Conservation (phyloP, 2,888 invertebrate genomes). For the Malacosoma neustria region DNA sequence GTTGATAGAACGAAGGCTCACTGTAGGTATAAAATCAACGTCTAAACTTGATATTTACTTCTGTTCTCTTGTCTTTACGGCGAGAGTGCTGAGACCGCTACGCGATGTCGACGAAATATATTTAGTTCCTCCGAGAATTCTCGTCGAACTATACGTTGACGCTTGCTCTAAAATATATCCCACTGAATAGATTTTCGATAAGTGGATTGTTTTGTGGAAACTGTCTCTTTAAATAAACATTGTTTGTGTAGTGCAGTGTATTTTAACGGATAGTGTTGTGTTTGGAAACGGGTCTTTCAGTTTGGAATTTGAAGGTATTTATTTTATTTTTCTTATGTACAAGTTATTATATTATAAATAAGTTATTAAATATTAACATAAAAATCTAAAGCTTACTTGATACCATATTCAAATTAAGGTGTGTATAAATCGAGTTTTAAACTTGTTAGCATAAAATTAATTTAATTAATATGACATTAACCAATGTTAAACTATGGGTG, state of each 20-base stretch:
- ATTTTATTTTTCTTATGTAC: not conserved
- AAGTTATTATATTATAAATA: not conserved
- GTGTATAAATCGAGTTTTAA: not conserved
- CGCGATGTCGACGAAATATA: constrained; percentile 47
- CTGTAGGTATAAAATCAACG: no score
- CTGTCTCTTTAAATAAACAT: constrained; percentile 6
- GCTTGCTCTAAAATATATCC: constrained; percentile 9
- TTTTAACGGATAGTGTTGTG: constrained; percentile 2
- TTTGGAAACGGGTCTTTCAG: not conserved
- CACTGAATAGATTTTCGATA: constrained; percentile 10
- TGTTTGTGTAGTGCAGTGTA: constrained; percentile 5
- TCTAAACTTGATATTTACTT: no score
- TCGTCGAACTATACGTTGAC: constrained; percentile 40
- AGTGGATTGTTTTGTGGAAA: constrained; percentile 15
- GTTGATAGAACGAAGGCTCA: no score
- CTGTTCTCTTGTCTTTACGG: no score
- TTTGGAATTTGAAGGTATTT: constrained; percentile 1
- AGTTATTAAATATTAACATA: not conserved
- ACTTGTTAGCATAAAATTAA: not conserved
- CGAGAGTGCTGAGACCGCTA: constrained; percentile 15
- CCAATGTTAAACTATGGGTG: no score
- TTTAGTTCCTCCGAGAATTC: constrained; percentile 54
- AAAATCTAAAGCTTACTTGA: not conserved
- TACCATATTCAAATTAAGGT: not conserved
- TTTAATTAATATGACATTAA: not conserved